These are phyloP conservation scores for Dicrurus megarhynchus DNA, from an alignment of 2,113 vertebrate genomes.

Conservation along the genomic window DNA sequence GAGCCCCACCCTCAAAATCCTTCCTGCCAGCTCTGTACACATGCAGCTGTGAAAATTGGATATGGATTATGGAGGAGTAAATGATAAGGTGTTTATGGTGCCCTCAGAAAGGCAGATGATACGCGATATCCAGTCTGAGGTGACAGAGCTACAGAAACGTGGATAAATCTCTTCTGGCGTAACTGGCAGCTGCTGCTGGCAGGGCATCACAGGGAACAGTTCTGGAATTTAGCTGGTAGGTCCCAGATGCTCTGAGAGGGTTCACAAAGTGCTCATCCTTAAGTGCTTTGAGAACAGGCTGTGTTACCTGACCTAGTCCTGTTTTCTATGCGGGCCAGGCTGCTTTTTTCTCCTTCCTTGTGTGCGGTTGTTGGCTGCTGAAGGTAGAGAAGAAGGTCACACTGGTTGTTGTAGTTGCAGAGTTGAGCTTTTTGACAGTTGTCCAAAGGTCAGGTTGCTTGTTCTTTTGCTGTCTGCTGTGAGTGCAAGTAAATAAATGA, in stretches of 20 bases:
- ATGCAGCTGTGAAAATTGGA: neutral
- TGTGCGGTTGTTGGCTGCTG: neutral
- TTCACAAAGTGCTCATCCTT: neutral
- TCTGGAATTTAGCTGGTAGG: neutral
- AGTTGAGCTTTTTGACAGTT: neutral
- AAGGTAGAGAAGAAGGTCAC: neutral
- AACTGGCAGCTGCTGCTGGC: neutral
- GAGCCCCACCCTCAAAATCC: neutral
- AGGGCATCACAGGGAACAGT: neutral
- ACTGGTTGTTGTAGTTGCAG: neutral
- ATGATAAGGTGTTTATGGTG: neutral
- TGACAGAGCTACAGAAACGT: neutral
- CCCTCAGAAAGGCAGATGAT: neutral
- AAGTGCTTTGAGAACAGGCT: neutral
- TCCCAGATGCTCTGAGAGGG: neutral
- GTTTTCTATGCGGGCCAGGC: neutral
- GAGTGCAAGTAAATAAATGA: constrained; percentile 31
- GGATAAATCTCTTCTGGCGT: neutral
- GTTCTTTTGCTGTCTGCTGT: neutral
- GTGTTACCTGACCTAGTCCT: neutral
- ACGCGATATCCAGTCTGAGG: accelerated
- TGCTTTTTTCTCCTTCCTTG: neutral
- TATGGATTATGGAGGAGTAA: neutral
- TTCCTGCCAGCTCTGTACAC: neutral
- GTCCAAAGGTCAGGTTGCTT: constrained; percentile 20